Evolutionary conservation across 2,113 vertebrate genomes (phyloP).

Genomic region (Orthochromis malagaraziensis): DNA sequence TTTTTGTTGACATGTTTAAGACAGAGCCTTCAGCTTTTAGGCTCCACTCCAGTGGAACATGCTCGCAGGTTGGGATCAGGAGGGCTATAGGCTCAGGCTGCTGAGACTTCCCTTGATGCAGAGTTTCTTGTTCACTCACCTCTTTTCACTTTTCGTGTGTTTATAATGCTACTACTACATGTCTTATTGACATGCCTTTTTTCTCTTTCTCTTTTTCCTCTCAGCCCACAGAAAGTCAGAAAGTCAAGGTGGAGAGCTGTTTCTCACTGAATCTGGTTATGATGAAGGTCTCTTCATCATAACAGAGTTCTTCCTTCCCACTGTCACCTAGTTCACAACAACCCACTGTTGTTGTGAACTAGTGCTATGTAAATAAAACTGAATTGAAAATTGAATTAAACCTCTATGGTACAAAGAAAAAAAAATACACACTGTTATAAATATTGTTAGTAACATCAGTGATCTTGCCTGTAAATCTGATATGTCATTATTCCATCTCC

Average conservation of each 20-base stretch:
- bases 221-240: background rate
- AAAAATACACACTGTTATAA: background rate
- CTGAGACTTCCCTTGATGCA: background rate
- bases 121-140: background rate
- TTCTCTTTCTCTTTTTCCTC: background rate
- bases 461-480: slow-evolving; percentile 14
- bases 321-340: background rate
- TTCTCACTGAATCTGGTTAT: background rate
- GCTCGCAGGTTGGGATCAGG: background rate
- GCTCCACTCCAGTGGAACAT: background rate
- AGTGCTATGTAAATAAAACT: background rate
- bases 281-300: background rate
- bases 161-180: background rate
- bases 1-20: background rate
- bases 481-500: background rate
- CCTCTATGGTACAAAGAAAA: background rate
- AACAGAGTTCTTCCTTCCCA: background rate
- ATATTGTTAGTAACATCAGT: background rate
- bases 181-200: background rate
- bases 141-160: background rate
- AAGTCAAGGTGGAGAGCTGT: background rate
- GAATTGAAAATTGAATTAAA: background rate
- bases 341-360: background rate
- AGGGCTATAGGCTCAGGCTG: background rate
- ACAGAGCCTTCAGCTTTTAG: background rate